Evolutionary conservation across 2,888 invertebrate species (phyloP), one percentile per base, ranked within the genome.

Genomic region (Acronicta alni): DNA sequence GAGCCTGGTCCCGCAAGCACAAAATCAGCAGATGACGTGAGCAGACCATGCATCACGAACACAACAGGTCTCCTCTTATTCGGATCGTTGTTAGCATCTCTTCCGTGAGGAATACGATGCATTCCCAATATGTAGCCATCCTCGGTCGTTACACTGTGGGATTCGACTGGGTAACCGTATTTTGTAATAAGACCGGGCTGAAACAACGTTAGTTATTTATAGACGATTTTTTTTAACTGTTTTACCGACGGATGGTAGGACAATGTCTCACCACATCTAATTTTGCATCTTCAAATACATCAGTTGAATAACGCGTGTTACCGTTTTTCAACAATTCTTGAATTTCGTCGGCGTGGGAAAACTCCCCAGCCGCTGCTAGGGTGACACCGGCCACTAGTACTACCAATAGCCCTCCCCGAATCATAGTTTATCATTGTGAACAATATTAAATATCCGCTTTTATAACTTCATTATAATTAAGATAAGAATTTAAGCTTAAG

Each of bases 51-150:
- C 86, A 96, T 95, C 23, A 97, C 48, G n/a, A 97, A 92, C 0
- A 96, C 94, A 1, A 95, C 93, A 0, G 95, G 95, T 60, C 91
- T 95, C 14, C 89, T 91, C n/a, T 83, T 68, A n/a, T 89, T 86
- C 0, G 93, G 92, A 0, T 75, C 80, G 41, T 90, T 90, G 64
- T 90, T 81, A 4, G 68, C 87, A n/a, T 92, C 91, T 4, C 92
- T 90, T 0, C 94, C 95, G 23, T 95, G 94, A 0, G 95, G 94
- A 43, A 98, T 97, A 42, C 98, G 95, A 82, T 98, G 97, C 80
- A 98, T 73, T 60, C 95, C 94, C 66, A 98, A 89, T n/a, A 97
- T 95, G 80, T 97, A 98, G 1, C 97, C 97, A 91, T 98, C 98
- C 3, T 93, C 84, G 0, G 98, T 98, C 5, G 88, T 89, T 0